These are phyloP conservation scores for Ochropleura plecta DNA, from an alignment of 2,888 invertebrate genomes.

Conservation along the genomic window DNA sequence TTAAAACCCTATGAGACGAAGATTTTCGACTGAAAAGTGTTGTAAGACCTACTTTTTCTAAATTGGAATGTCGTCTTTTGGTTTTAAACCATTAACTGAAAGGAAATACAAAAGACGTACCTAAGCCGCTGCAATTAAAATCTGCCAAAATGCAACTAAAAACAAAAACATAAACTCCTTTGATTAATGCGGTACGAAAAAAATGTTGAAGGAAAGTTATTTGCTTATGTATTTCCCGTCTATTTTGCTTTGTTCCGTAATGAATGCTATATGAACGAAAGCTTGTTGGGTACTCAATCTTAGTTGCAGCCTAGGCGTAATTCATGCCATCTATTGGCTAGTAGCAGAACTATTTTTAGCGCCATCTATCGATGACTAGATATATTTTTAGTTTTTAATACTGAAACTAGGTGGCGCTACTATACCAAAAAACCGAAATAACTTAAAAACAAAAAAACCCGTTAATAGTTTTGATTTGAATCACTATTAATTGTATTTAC, in stretches of 20 bases:
- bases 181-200: no score
- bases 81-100: no score
- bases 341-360: constrained; percentile 8
- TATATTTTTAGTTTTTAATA: not conserved
- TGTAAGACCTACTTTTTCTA: no score
- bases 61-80: no score
- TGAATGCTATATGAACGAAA: not conserved
- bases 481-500: fast-evolving
- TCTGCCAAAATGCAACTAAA: no score
- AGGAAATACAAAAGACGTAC: no score
- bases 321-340: constrained; percentile 55
- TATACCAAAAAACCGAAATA: not conserved
- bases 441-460: fast-evolving
- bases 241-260: no score
- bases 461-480: not conserved
- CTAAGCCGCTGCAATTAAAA: no score
- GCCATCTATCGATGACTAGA: constrained; percentile 67
- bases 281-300: fast-evolving
- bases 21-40: not conserved
- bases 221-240: no score
- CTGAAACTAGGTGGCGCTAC: constrained; percentile 30
- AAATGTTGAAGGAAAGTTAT: no score
- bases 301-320: not conserved
- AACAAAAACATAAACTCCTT: no score
- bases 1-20: not conserved